Base-by-base conservation (phyloP, 2,888 invertebrate species). In the Auanema freiburgensis region DNA sequence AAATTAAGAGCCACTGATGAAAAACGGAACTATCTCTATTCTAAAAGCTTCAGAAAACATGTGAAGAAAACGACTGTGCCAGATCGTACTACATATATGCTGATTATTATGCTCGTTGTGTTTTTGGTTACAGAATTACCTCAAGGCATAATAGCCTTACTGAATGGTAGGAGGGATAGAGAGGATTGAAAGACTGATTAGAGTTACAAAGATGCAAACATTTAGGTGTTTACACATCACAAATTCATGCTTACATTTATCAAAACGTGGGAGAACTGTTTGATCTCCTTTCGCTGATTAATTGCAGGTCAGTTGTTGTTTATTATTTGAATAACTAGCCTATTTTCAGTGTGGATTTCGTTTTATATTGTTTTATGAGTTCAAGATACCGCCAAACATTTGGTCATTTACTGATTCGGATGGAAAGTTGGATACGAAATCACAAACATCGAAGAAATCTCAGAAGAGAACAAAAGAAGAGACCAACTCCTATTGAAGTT, bases 1-100 rank as follows among this genome's bases (percentile, higher is more conserved):
- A 78, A 76, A 56, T 57, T 79, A 10, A 56, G 76, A 24, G 72
- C 71, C 41, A 77, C 77, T 0, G 75, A 79, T 40, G 76, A 77
- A 57, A 77, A 78, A 49, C 43, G 77, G 21, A 74, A 76, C 42
- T 69, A 74, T 66, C 72, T 79, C 80, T 85, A 77, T 55, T 74
- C 74, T 25, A 77, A 77, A 55, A 74, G 73, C 40, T 77, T 76
- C 57, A 72, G 78, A 44, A 76, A 76, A 49, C 78, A 76, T 41
- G 69, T 78, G 12, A 76, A 76, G 57, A 76, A 75, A 57, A 78
- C 78, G n/a, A 77, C 78, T 2, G 72, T 77, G 21, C 62, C 76
- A 12, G 76, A 77, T 54, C 50, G 76, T n/a, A 77, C 77, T 10
- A 77, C 78, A 12, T 74, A 76, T 24, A 78, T 78, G 72, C 66